Base-by-base conservation (phyloP, 2,888 invertebrate genomes). In the Bedellia somnulentella region DNA sequence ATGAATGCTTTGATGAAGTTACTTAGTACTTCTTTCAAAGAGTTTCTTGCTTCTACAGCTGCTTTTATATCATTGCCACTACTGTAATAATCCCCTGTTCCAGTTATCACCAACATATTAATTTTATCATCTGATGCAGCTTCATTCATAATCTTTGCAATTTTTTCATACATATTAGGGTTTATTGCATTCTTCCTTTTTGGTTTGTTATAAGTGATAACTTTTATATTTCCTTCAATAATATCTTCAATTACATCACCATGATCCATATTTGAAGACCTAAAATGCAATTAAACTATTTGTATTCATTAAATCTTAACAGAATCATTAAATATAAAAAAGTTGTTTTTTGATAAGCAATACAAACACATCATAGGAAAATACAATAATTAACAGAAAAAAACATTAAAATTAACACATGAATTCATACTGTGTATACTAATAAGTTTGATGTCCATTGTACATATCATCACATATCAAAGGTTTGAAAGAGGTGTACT, bases 131-230 rank as follows among this genome's bases (percentile, higher is more conserved):
- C 83, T 6, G 58, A 57, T 15, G 83, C 84, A 15, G 89, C 88
- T 36, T 84, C 79, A 21, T 81, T 79, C 15, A 96, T 57, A 12
- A 85, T 80, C 11, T 77, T 62, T 1, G 77, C 67, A 10, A 93
- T 56, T 38, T 79, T 79, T 29, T 56, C 39, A 53, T 92, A 95
- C 80, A 87, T 87, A 54, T 80, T 44, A 3, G 36, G 28, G 28
- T 80, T 83, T 1, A 93, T 58, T 1, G 93, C 90, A 79, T 95
- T 95, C 50, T 85, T 89, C 57, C 83, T 90, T 3, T 57, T 54
- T 0, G 92, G 91, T 48, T 89, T 82, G 53, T 92, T 88, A 23
- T 91, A 79, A 44, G 68, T 80, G 12, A 92, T 76, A 14, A 82
- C 46, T 51, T 58, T 60, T 24, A 75, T 54, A 25, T 43, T 49